Percentiles rank a stretch among this genome's conserved stretches.
Conservation (phyloP, 2,888 invertebrate species). For the Agonopterix subpropinquella region DNA sequence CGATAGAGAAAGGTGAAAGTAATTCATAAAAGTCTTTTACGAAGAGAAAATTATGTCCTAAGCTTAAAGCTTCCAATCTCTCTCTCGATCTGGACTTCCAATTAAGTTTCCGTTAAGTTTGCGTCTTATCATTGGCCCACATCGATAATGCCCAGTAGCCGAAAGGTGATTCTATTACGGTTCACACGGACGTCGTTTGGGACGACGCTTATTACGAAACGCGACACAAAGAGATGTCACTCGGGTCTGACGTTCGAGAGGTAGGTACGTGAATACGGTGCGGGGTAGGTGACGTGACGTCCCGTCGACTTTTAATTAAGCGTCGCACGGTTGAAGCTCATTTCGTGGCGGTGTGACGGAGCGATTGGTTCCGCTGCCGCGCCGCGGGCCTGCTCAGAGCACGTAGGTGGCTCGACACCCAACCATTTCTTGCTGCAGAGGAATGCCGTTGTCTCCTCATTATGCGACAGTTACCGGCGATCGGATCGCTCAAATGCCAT, state of each 20-base stretch:
- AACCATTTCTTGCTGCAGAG: constrained; percentile 52
- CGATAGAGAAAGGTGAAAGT: neutral
- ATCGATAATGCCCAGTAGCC: constrained; percentile 55
- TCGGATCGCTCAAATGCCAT: constrained; percentile 55
- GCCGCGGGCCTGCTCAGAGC: constrained; percentile 40
- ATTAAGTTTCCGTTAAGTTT: constrained; percentile 55
- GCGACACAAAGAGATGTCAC: constrained; percentile 54
- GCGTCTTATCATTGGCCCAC: constrained; percentile 42
- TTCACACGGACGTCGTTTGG: constrained; percentile 41
- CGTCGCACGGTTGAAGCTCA: constrained; percentile 55
- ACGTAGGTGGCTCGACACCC: constrained; percentile 68
- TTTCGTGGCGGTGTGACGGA: constrained; percentile 64
- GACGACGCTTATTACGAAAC: constrained; percentile 42
- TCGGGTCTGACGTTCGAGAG: constrained; percentile 38
- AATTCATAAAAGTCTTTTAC: neutral
- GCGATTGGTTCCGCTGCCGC: constrained; percentile 61
- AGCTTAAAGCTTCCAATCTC: constrained; percentile 35
- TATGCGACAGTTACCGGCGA: constrained; percentile 56
- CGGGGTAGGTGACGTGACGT: constrained; percentile 55
- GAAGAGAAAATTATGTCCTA: constrained; percentile 21
- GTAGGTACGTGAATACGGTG: constrained; percentile 28
- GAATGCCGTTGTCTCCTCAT: constrained; percentile 63
- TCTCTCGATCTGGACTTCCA: constrained; percentile 43
- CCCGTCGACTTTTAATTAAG: constrained; percentile 69
- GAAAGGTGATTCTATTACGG: constrained; percentile 50